Base-by-base conservation (phyloP, 2,888 invertebrate species). In the Melinaea menophilus region DNA sequence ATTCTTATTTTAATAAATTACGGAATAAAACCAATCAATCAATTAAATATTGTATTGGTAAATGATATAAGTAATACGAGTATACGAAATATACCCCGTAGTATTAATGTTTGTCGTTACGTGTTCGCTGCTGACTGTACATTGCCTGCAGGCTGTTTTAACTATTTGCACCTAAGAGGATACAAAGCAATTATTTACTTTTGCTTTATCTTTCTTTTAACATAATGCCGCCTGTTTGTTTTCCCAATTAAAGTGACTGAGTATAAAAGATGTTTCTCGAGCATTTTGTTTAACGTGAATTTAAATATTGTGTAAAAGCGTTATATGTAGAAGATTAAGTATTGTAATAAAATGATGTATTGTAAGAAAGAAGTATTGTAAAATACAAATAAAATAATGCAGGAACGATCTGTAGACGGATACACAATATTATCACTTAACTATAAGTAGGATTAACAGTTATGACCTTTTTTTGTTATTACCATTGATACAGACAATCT, bases 181-280 rank as follows among this genome's bases (percentile, higher is more conserved):
- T 78, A 64, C 75, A 73, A 71, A 81, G 83, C 82, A 79, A 77
- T 75, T 79, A 79, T 84, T 85, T 82, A 80, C 76, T 77, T 74
- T 72, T 68, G 67, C 69, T 73, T 79, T 75, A 79, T 81, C 79
- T 78, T 72, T 61, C 71, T 67, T 72, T 75, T 75, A 79, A 78
- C 76, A 69, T 69, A 72, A 75, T 74, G 76, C 22, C 22, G 73
- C 72, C 75, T 76, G 72, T 72, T 67, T 63, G 61, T 61, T 63
- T 67, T 62, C 56, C 54, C 54, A 61, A 56, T 61, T 55, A 56
- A 63, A 61, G 45, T 63, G 61, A 65, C 55, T 59, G 51, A n/a
- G 46, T 12, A 48, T 22, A 48, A 12, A n/a, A 4, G 22, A 48
- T 48, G 12, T 12, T n/a, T 48, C 3, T 48, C 7, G 37, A 37